These are phyloP conservation scores for Brachyalestes nurse DNA, from an alignment of 2,797 vertebrate genomes.

Conservation along the genomic window DNA sequence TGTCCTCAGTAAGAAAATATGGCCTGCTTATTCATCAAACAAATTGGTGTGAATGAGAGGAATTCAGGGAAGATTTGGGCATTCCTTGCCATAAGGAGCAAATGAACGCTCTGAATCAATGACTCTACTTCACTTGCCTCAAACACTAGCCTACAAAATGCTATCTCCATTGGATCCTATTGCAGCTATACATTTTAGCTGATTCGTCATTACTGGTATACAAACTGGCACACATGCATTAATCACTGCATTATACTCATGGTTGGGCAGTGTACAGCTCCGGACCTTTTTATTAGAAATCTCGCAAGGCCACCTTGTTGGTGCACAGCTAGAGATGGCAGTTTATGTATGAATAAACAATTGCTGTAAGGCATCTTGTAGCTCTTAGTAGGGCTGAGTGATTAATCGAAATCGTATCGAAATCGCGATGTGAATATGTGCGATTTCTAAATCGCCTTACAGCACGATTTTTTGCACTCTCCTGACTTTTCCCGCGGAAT, in stretches of 20 bases:
- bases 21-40: slow-evolving; percentile 41
- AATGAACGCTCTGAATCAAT: slow-evolving; percentile 35
- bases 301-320: not conserved
- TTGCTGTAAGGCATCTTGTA: too few relatives aligned
- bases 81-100: slow-evolving; percentile 30
- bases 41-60: slow-evolving; percentile 14
- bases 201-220: not conserved
- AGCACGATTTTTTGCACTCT: too few relatives aligned
- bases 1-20: slow-evolving; percentile 13
- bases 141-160: slow-evolving; percentile 22
- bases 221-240: not conserved
- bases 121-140: slow-evolving; percentile 23
- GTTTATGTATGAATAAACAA: too few relatives aligned
- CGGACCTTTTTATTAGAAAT: not conserved
- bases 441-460: too few relatives aligned
- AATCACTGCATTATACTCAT: not conserved
- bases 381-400: too few relatives aligned
- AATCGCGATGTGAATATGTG: too few relatives aligned
- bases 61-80: slow-evolving; percentile 34
- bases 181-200: not conserved
- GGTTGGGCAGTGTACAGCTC: not conserved
- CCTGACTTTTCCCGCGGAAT: too few relatives aligned
- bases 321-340: too few relatives aligned
- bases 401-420: too few relatives aligned
- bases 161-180: not conserved